phyloP scores from a whole-genome alignment of 2,888 invertebrate genomes.

The Metallyticus violacea region DNA sequence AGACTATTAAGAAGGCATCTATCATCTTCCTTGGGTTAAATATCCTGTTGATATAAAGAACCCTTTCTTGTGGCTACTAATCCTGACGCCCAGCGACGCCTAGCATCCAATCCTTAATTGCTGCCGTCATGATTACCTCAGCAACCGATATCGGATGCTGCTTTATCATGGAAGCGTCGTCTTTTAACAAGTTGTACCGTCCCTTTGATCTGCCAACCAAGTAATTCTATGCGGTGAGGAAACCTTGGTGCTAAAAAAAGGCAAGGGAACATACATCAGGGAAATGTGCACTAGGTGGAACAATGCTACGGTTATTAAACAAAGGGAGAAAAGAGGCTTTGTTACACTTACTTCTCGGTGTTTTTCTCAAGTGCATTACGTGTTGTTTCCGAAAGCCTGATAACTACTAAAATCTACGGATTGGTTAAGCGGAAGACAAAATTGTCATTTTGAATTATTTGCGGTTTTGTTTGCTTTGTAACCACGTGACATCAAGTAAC shows the following conservation, averaged over 20 bases:
- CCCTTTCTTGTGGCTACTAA: not conserved
- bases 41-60: not conserved
- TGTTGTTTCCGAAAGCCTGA: not conserved
- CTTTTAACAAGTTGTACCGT: not conserved
- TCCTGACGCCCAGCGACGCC: not conserved
- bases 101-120: not conserved
- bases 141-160: not conserved
- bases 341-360: not conserved
- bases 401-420: too few species aligned
- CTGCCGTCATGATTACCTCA: not conserved
- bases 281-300: not conserved
- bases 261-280: not conserved
- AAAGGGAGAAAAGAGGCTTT: not conserved
- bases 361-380: not conserved
- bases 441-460: too few species aligned
- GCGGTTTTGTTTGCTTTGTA: too few species aligned
- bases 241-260: not conserved
- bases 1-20: too few species aligned
- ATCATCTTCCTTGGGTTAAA: too few species aligned
- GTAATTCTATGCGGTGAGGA: not conserved
- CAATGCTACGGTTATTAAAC: not conserved
- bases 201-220: not conserved
- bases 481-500: too few species aligned
- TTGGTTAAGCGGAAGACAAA: too few species aligned
- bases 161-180: not conserved